Evolutionary conservation across 2,113 vertebrate species (phyloP).

Genomic region (Dipodomys ordii): DNA sequence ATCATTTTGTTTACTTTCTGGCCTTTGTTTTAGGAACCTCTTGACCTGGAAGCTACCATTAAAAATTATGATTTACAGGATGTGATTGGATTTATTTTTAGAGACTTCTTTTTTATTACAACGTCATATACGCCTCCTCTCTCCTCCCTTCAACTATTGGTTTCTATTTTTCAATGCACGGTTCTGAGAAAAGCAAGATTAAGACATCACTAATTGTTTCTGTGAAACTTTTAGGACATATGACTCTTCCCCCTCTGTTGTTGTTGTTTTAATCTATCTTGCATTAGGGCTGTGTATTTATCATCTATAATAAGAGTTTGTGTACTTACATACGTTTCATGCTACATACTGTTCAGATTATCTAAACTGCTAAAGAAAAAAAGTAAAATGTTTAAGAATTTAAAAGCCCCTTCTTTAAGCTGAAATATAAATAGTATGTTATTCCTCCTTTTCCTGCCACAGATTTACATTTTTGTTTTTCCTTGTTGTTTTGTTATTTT

Average conservation of each 20-base stretch:
- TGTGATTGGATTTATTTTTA: conserved; percentile 56
- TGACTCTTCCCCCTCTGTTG: neutral
- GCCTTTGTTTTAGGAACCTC: neutral
- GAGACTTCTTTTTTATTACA: conserved; percentile 5
- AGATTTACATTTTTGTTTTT: neutral
- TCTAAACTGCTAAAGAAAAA: neutral
- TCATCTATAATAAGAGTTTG: neutral
- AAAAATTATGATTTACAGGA: conserved; percentile 7
- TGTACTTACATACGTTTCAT: neutral
- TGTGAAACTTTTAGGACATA: conserved; percentile 19
- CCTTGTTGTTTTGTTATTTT: neutral
- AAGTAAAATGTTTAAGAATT: neutral
- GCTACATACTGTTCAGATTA: neutral
- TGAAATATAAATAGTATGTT: neutral
- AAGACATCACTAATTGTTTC: conserved; percentile 23
- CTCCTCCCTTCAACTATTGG: neutral
- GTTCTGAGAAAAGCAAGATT: conserved; percentile 44
- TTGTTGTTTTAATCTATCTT: conserved; percentile 29
- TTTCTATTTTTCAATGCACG: conserved; percentile 43
- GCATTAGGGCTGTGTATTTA: neutral
- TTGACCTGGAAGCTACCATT: neutral
- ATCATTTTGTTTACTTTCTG: conserved; percentile 38
- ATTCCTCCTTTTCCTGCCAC: neutral
- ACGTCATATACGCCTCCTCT: neutral
- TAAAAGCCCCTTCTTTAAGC: neutral